Base-by-base conservation (phyloP, 1,140 invertebrate species). In the Anadara kagoshimensis region DNA sequence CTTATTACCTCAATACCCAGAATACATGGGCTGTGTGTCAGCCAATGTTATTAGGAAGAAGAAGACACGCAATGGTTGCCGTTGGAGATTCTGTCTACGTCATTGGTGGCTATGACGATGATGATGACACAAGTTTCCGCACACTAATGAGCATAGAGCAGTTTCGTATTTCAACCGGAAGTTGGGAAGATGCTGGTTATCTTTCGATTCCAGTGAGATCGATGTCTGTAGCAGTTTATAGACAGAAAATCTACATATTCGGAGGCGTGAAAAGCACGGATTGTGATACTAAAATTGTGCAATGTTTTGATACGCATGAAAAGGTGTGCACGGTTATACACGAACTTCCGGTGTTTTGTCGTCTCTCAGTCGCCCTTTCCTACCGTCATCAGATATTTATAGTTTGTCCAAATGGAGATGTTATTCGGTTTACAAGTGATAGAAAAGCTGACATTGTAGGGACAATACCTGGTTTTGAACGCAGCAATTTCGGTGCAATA, bases 401-500 rank as follows among this genome's bases (percentile, higher is more conserved):
- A 11, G 78, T 86, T 29, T 81, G 83, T 14, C 84, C 81, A 63
- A 78, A 83, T 67, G 84, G 84, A 5, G 78, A 82, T 49, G 73
- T 86, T 54, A 66, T 85, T 14, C 73, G 73, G 43, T 84, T 78
- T 61, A 53, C 45, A 3, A 61, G 64, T 5, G 74, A 78, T 26
- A 70, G 75, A 18, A 56, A 69, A 0, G 69, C 53, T 12, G 51
- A 58, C 22, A 63, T 54, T 29, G 69, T 80, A 8, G 83, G 82
- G 3, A 78, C 78, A 5, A 79, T 86, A 36, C 75, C 80, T 43
- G 78, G 75, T 20, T 86, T 86, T 76, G 79, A 84, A 41, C 73
- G 83, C 22, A 81, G 82, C 18, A 83, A 83, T 57, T 86, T 83
- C 62, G 84, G 84, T n/a, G 77, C 82, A 29, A 76, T 85, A 22